Evolutionary conservation across 2,888 invertebrate species (phyloP), one percentile per base, ranked within the genome.

Genomic region (Ennomos erosarius): DNA sequence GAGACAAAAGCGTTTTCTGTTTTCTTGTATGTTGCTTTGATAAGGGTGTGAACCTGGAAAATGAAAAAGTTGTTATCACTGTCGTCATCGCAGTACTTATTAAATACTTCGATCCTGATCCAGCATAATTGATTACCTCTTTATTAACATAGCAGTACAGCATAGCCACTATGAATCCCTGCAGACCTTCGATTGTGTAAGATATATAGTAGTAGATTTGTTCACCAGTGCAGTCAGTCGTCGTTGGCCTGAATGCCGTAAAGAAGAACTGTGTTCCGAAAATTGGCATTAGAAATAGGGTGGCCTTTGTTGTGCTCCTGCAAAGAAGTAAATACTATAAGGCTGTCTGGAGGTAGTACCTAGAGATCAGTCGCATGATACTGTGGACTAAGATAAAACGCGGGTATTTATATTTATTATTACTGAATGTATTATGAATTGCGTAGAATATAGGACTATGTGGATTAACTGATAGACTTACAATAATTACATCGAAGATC

Each of bases 221-320:
- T 68, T 94, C 94, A 65, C 70, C 78, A 0, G 70, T 84, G 79
- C 90, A 94, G 69, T 85, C 87, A 0, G 83, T 84, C 0, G 94
- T 93, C 11, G 83, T 81, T 2, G 94, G 93, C 52, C 93, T 81
- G 38, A 94, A 87, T 0, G 93, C 92, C 0, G 94, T 94, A 53
- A 95, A 82, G 12, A 96, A 85, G 70, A 95, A 95, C 72, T 96
- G 95, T 0, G 95, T 88, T 1, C 96, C 96, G 68, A 96, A 95
- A 37, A 96, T 84, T 0, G 96, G 95, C 81, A 96, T 93, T 66
- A 96, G 87, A 69, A 96, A 94, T 46, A 95, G 70, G 0, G 95
- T 94, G 0, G 95, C 95, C 73, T 94, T 94, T 12, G 94, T 90
- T 35, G 95, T 94, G 62, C 90, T 93, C 79, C 95, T 95, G 76